Evolutionary conservation across 35 echinoderm and acorn worm species (phyloP).

Genomic region (Strongylocentrotus purpuratus): DNA sequence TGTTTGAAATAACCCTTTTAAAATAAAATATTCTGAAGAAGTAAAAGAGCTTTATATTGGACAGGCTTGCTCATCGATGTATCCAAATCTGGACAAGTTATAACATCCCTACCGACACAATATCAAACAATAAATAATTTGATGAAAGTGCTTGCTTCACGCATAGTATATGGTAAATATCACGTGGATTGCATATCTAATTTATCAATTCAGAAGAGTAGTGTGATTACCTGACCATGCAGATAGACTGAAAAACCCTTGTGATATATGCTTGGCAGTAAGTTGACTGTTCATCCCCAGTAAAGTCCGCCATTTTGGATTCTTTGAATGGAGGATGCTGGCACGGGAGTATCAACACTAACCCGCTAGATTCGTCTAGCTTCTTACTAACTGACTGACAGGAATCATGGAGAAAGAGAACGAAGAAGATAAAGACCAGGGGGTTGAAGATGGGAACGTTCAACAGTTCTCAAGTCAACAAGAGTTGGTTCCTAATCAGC

Average conservation of each 20-base stretch:
- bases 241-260: background rate
- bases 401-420: background rate
- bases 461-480: constrained; percentile 26
- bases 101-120: background rate
- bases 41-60: background rate
- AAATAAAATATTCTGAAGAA: background rate
- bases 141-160: background rate
- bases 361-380: background rate
- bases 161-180: background rate
- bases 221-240: no score
- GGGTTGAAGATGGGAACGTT: background rate
- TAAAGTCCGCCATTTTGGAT: background rate
- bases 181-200: background rate
- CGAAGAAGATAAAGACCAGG: constrained; percentile 21
- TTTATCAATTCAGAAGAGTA: background rate
- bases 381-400: background rate
- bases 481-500: background rate
- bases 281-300: background rate
- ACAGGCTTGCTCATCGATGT: background rate
- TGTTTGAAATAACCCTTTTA: no score
- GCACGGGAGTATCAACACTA: background rate
- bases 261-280: background rate
- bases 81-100: background rate
- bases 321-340: background rate
- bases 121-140: background rate